These are phyloP conservation scores for Troides helena DNA, from an alignment of 2,888 invertebrate genomes.

Conservation along the genomic window DNA sequence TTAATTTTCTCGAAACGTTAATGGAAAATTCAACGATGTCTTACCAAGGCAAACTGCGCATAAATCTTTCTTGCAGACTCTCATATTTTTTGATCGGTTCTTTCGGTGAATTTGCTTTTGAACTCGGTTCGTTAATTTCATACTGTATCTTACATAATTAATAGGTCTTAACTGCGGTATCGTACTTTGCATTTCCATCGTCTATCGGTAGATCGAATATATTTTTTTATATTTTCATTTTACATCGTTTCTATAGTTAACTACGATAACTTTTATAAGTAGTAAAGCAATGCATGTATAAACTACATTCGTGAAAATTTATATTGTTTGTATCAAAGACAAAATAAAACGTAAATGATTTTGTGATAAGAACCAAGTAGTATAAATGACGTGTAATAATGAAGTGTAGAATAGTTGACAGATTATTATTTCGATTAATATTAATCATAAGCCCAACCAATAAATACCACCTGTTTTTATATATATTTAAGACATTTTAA, in stretches of 20 bases:
- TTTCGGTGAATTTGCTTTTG: neutral
- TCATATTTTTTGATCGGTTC: conserved; percentile 20
- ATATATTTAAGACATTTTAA: neutral
- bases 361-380: too few relatives aligned
- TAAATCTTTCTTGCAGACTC: conserved; percentile 10
- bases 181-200: too few relatives aligned
- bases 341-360: too few relatives aligned
- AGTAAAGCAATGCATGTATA: too few relatives aligned
- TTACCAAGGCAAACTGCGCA: conserved; percentile 23
- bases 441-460: neutral
- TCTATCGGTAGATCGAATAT: too few relatives aligned
- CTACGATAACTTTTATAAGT: too few relatives aligned
- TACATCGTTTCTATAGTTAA: too few relatives aligned
- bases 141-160: neutral
- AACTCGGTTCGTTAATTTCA: neutral
- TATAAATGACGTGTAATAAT: too few relatives aligned
- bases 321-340: too few relatives aligned
- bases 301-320: too few relatives aligned
- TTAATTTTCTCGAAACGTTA: conserved; percentile 28
- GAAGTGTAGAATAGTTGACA: neutral
- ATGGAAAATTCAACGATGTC: conserved; percentile 29
- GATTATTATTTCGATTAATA: neutral
- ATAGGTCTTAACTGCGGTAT: neutral
- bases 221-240: too few relatives aligned
- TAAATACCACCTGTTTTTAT: neutral